Evolutionary conservation across 2,113 vertebrate species (phyloP), one percentile per base, ranked within the genome.

Genomic region (Rostratula benghalensis): DNA sequence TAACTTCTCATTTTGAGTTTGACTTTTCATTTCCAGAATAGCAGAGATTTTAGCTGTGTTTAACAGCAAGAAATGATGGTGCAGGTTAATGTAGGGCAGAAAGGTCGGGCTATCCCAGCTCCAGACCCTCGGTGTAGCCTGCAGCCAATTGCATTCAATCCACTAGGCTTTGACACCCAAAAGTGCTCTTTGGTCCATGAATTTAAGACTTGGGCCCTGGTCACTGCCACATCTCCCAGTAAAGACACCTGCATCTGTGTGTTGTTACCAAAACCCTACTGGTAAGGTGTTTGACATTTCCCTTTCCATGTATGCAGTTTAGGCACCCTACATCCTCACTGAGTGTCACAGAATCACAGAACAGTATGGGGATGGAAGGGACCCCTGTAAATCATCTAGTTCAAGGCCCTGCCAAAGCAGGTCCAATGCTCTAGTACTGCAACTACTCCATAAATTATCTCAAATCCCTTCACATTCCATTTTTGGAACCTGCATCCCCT

Each of bases 41-140:
- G 30, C 27, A 53, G 46, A 37, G 19, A 15, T n/a, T 90, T 80
- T 57, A 65, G 16, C 10, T 11, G 27, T 22, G 24, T 79, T 59
- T 56, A 67, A 54, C 70, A 75, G 45, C 1, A 0, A 54, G 46
- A 50, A 56, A 31, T 0, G 3, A 22, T 0, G 1, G 27, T 0
- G 0, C 12, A 25, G 39, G 28, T 33, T 56, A 60, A 24, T 0
- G 1, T n/a, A 54, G 23, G 12, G 35, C 35, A 43, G 45, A 48
- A 57, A 65, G 15, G 30, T 51, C 0, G 1, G 22, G 41, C 31
- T 56, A 21, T 11, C 31, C 13, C 67, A 61, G 25, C 13, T 79
- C 15, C 43, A 79, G 37, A 35, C 17, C 43, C 41, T 17, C 3
- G 3, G 43, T 3, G 0, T 10, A 61, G 45, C 31, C 70, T 41